A percentile compares a stretch with the other conserved stretches of the same genome.
Evolutionary conservation across 1,140 invertebrate genomes (phyloP).

Genomic region (Drosophila nebulosa): DNA sequence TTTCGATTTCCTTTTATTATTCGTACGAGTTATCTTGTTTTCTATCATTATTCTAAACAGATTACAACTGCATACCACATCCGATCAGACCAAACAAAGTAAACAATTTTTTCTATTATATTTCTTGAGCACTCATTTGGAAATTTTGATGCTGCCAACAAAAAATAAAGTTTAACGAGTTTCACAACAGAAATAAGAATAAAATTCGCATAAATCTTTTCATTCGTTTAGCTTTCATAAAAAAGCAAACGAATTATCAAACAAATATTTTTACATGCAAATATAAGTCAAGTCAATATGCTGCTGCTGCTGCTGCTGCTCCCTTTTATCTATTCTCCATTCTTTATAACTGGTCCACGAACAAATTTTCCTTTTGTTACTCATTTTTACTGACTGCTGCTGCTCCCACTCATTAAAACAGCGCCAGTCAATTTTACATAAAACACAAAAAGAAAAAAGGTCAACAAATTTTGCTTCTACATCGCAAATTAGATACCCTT

Average conservation of each 20-base stretch:
- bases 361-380: slow-evolving; percentile 20
- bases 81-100: neutral
- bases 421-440: slow-evolving; percentile 72
- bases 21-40: no score
- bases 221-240: neutral
- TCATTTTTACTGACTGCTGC: slow-evolving; percentile 49
- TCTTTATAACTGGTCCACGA: slow-evolving; percentile 53
- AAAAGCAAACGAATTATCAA: slow-evolving; percentile 51
- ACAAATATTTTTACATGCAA: slow-evolving; percentile 13
- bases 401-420: slow-evolving; percentile 63
- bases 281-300: neutral
- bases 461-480: neutral
- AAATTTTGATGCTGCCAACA: neutral
- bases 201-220: slow-evolving; percentile 1
- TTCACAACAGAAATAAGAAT: neutral
- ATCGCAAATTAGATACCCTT: neutral
- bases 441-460: neutral
- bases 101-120: neutral
- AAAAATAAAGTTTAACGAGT: neutral
- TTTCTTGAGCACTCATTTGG: neutral
- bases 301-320: slow-evolving; percentile 19
- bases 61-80: no score
- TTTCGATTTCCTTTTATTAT: no score
- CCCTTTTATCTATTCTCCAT: slow-evolving; percentile 13
- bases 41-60: no score